Percentiles rank a stretch among this genome's conserved stretches.
These are phyloP conservation scores for Sphenopsis melanotis DNA, from an alignment of 2,797 vertebrate genomes.

Conservation along the genomic window DNA sequence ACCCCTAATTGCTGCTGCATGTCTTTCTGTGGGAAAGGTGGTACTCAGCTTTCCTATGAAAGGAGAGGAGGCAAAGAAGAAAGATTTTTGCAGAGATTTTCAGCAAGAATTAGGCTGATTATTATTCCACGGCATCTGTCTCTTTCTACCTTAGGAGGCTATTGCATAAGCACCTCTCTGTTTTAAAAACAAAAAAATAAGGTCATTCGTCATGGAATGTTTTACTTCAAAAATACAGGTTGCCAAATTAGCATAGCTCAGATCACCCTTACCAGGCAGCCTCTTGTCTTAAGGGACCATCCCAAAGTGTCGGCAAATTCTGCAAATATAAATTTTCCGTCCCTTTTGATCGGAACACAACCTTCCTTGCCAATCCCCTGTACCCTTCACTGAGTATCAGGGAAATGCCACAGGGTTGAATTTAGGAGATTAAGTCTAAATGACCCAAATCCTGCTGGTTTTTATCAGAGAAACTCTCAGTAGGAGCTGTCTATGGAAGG, in stretches of 20 bases:
- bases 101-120: slow-evolving; percentile 35
- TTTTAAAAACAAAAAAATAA: slow-evolving; percentile 64
- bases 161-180: slow-evolving; percentile 47
- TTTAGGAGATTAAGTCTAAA: slow-evolving; percentile 23
- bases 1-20: background rate
- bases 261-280: slow-evolving; percentile 36
- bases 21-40: background rate
- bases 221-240: slow-evolving; percentile 55
- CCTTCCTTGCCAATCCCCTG: background rate
- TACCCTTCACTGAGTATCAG: background rate
- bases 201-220: slow-evolving; percentile 53
- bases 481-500: background rate
- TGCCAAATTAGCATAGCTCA: slow-evolving; percentile 53
- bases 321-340: background rate
- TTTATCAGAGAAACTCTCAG: background rate
- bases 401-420: slow-evolving; percentile 24
- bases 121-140: slow-evolving; percentile 26
- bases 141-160: slow-evolving; percentile 54
- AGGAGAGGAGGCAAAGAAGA: background rate
- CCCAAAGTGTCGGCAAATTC: background rate
- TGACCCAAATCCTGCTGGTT: background rate
- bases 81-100: slow-evolving; percentile 12
- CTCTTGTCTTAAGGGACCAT: slow-evolving; percentile 30
- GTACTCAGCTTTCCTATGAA: background rate
- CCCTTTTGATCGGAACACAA: background rate